Evolutionary conservation across 2,797 vertebrate species (phyloP), one percentile per base, ranked within the genome.

Genomic region (Myripristis jacobus): DNA sequence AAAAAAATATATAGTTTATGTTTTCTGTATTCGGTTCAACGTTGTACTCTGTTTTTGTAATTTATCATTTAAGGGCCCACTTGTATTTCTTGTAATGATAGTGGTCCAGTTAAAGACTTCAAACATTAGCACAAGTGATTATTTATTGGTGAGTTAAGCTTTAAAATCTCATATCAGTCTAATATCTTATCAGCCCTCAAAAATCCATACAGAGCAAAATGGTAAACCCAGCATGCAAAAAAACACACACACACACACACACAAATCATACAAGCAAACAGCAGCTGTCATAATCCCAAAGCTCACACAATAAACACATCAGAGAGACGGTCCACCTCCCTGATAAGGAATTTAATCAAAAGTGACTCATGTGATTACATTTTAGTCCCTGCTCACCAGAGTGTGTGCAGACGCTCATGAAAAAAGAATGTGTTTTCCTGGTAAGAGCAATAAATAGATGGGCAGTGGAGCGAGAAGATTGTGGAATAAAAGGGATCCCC

Each of bases 311-410:
- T 51, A 68, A 18, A 29, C 66, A 31, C 15, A 66, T 36, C 2
- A 2, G 38, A 24, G 41, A 27, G 50, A 55, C 19, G 55, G 15
- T 10, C 12, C 3, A 66, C 10, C 22, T 66, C 24, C 8, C 11
- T 70, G 50, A 73, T 74, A 51, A 82, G 18, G 73, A 44, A 57
- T 66, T 2, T 75, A 80, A 81, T 85, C 16, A 77, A 72, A 22
- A 50, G 7, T 46, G 59, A 73, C 44, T 84, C 21, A 59, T 52
- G 68, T 64, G 21, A 82, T 79, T 83, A 78, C 71, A 50, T 41
- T 6, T 5, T 44, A 67, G 1, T 70, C 54, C 47, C 13, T 41
- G 52, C 51, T 68, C 41, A 54, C 21, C 15, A 51, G 5, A 21
- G 24, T 19, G 2, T 57, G 36, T 27, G 24, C 54, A 56, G 24